Evolutionary conservation across 1,140 invertebrate genomes (phyloP).

Genomic region (Theocolax elegans): DNA sequence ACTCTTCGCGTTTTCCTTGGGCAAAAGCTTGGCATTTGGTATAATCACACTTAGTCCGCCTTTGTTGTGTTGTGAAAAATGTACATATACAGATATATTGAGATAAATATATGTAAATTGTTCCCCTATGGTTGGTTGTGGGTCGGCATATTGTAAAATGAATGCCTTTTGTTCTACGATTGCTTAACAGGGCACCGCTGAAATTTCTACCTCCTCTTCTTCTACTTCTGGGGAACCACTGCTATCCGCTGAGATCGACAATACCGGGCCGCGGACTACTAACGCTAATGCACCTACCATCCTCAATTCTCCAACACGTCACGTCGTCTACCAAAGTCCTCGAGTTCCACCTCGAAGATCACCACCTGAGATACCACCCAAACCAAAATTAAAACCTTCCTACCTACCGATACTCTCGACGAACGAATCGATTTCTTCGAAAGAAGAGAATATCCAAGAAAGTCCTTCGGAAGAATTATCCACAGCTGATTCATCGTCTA

Average conservation of each 20-base stretch:
- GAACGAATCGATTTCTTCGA: no score
- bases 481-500: conserved; percentile 30
- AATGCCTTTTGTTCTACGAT: conserved; percentile 35
- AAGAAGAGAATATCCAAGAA: background rate
- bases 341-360: conserved; percentile 56
- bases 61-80: background rate
- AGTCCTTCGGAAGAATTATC: conserved; percentile 7
- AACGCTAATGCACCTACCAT: conserved; percentile 51
- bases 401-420: conserved; percentile 15
- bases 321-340: conserved; percentile 61
- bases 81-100: background rate
- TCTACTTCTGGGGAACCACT: conserved; percentile 32
- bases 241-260: conserved; percentile 34
- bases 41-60: background rate
- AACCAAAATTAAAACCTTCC: background rate
- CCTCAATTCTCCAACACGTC: conserved; percentile 47
- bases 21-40: background rate
- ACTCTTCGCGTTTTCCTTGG: background rate
- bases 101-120: conserved; percentile 36
- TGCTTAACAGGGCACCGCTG: conserved; percentile 64
- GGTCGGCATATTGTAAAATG: conserved; percentile 36
- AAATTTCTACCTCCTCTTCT: conserved; percentile 50
- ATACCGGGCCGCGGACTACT: conserved; percentile 45
- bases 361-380: conserved; percentile 46
- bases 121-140: conserved; percentile 40